These are phyloP conservation scores for Aphaenogaster ashmeadi DNA, from an alignment of 1,140 invertebrate species.

Conservation along the genomic window DNA sequence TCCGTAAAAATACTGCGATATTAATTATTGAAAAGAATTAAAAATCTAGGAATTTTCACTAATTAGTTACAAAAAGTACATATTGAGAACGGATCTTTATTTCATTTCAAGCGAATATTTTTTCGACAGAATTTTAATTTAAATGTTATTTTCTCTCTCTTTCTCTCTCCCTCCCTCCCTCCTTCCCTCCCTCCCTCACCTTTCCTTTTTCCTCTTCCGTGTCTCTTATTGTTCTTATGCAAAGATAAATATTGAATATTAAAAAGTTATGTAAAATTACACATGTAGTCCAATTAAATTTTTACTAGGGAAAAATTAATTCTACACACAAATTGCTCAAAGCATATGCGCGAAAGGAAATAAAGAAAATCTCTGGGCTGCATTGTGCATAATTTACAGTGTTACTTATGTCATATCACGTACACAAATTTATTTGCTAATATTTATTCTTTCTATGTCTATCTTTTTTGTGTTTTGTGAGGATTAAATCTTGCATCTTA, in stretches of 20 bases:
- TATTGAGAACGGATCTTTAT: conserved; percentile 43
- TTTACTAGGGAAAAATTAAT: background rate
- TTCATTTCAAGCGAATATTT: background rate
- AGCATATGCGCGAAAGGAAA: conserved; percentile 7
- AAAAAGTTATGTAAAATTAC: conserved; percentile 28
- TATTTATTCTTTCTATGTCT: conserved; percentile 26
- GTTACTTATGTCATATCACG: background rate
- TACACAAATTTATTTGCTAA: conserved; percentile 11
- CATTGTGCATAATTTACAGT: background rate
- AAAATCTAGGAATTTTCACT: conserved; percentile 21
- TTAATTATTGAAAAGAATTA: conserved; percentile 12
- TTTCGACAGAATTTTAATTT: conserved; percentile 35
- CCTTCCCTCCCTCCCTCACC: background rate
- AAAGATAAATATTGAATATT: conserved; percentile 22
- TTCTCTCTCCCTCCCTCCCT: background rate
- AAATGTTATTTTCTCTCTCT: background rate
- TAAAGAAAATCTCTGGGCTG: background rate
- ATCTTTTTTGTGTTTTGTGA: background rate
- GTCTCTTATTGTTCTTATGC: background rate
- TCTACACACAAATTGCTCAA: conserved; percentile 10
- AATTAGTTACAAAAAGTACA: conserved; percentile 38
- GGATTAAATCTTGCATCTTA: conserved; percentile 42
- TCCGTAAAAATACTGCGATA: background rate
- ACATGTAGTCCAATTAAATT: conserved; percentile 26
- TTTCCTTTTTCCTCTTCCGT: background rate